These are phyloP conservation scores for Fukomys damarensis DNA, from an alignment of 2,113 vertebrate genomes.

Conservation along the genomic window DNA sequence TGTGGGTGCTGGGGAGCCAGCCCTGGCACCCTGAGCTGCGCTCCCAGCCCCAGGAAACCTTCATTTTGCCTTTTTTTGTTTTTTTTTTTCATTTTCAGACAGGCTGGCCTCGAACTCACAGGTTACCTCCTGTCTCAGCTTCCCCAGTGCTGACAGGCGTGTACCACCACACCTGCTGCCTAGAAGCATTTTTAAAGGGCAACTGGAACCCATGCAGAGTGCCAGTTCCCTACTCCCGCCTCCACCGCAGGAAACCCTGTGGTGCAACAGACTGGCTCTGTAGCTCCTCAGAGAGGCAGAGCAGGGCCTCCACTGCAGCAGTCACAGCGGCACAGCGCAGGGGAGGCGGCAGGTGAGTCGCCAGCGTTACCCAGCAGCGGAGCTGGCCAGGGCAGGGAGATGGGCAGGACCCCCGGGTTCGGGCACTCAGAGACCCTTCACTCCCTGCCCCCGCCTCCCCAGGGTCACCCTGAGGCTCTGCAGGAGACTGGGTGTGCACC, in stretches of 20 bases:
- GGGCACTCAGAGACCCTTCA: too few species aligned
- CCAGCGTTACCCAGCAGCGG: background rate
- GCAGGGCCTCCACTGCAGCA: background rate
- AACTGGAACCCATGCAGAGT: background rate
- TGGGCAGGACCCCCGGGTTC: background rate
- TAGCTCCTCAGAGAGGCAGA: background rate
- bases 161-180: background rate
- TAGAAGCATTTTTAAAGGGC: background rate
- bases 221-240: accelerated
- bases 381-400: background rate
- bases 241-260: background rate
- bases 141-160: background rate
- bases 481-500: background rate
- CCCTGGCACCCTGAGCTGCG: background rate
- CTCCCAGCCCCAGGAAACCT: too few species aligned
- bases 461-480: background rate
- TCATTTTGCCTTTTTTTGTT: background rate
- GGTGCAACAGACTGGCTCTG: background rate
- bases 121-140: background rate
- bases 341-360: background rate
- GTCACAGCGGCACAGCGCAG: background rate
- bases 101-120: background rate
- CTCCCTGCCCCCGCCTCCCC: too few species aligned
- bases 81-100: background rate
- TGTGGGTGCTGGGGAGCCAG: background rate